Conservation (phyloP, 2,797 vertebrate genomes). For the Premnoplex brunnescens region DNA sequence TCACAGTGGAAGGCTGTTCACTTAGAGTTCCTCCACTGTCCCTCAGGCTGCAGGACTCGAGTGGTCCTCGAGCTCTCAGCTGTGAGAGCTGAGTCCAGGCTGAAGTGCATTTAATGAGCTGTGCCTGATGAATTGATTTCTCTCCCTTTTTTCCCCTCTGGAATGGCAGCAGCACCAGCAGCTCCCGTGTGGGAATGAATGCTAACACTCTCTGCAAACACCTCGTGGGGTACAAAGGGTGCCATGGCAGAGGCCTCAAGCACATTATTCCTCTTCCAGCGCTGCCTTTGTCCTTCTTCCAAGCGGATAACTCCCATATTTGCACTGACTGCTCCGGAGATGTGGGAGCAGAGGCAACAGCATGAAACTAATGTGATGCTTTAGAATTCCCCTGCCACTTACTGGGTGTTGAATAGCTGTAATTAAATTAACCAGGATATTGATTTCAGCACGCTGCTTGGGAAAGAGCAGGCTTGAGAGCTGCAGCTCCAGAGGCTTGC, state of each 20-base stretch:
- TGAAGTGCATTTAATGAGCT: background rate
- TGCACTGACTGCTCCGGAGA: slow-evolving; percentile 11
- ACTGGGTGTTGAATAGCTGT: slow-evolving; percentile 33
- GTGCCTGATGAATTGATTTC: background rate
- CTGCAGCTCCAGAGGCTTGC: background rate
- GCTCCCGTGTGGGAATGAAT: background rate
- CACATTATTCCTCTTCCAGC: background rate
- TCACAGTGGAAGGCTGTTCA: background rate
- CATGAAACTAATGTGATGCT: slow-evolving; percentile 60
- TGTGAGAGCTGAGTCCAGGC: background rate
- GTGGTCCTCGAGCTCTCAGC: fast-evolving
- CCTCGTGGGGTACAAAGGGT: slow-evolving; percentile 23
- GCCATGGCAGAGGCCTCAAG: background rate
- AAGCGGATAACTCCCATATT: slow-evolving; percentile 44
- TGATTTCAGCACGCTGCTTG: slow-evolving; percentile 28
- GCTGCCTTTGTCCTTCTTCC: slow-evolving; percentile 53
- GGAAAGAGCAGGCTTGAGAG: background rate
- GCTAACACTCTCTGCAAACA: background rate
- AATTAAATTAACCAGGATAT: slow-evolving; percentile 62
- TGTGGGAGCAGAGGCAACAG: slow-evolving; percentile 54
- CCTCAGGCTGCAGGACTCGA: background rate
- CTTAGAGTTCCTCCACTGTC: background rate
- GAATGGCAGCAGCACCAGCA: slow-evolving; percentile 9
- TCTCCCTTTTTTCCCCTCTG: fast-evolving
- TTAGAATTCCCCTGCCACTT: slow-evolving; percentile 49